These are phyloP conservation scores for Aphodius granarius DNA, from an alignment of 2,888 invertebrate species.

Conservation along the genomic window DNA sequence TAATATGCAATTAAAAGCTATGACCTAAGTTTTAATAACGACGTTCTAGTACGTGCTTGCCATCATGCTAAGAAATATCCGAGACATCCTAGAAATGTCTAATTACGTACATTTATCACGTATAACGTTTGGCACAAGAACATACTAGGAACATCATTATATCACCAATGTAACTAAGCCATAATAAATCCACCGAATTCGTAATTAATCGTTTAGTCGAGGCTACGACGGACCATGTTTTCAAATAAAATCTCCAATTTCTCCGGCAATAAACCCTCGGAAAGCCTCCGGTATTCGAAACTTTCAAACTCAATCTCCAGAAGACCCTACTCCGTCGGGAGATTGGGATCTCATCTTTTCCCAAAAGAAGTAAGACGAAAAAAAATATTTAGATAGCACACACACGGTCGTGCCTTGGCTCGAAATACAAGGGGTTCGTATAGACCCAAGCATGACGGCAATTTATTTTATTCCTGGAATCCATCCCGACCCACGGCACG, in stretches of 20 bases:
- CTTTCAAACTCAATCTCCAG: neutral
- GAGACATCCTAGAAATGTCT: neutral
- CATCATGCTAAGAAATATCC: too few relatives aligned
- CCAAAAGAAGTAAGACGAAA: slow-evolving; percentile 16
- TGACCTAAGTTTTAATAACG: neutral
- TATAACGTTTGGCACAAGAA: too few relatives aligned
- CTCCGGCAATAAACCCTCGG: neutral
- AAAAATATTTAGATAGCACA: slow-evolving; percentile 33
- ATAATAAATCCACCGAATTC: neutral
- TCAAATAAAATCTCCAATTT: neutral
- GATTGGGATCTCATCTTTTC: slow-evolving; percentile 21
- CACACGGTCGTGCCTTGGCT: slow-evolving; percentile 31
- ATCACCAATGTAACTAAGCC: neutral
- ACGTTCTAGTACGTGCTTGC: too few relatives aligned
- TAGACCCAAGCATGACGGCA: slow-evolving; percentile 34
- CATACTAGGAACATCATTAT: too few relatives aligned
- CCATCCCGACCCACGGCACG: slow-evolving; percentile 52
- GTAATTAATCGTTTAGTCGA: neutral
- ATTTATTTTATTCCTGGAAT: slow-evolving; percentile 54
- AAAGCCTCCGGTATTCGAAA: neutral
- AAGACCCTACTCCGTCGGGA: neutral
- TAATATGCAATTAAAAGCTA: neutral
- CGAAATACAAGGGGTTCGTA: neutral
- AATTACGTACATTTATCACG: neutral
- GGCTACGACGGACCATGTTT: neutral